These are phyloP conservation scores for Lordiphosa clarofinis DNA, from an alignment of 1,140 invertebrate species.

Conservation along the genomic window DNA sequence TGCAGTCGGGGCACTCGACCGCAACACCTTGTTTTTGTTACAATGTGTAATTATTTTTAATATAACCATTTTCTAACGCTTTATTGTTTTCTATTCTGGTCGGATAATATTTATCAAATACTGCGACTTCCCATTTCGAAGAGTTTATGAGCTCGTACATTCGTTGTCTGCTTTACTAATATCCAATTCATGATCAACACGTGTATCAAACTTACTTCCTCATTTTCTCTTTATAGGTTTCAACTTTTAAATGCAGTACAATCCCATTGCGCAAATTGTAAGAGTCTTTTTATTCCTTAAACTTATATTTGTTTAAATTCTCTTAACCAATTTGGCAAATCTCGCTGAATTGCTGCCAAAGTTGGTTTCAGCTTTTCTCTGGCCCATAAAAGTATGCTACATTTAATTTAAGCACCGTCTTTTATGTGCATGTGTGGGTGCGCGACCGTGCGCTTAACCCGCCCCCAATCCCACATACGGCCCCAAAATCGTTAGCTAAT, in stretches of 20 bases:
- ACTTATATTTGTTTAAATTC: background rate
- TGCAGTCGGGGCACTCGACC: too few species aligned
- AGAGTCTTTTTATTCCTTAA: background rate
- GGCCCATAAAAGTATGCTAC: slow-evolving; percentile 65
- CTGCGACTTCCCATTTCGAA: too few species aligned
- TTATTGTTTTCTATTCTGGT: too few species aligned
- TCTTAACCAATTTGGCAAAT: slow-evolving; percentile 21
- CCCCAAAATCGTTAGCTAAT: slow-evolving; percentile 8
- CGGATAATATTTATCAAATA: too few species aligned
- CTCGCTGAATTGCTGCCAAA: slow-evolving; percentile 19
- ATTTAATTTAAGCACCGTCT: slow-evolving; percentile 47
- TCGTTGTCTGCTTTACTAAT: too few species aligned
- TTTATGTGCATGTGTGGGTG: slow-evolving; percentile 56
- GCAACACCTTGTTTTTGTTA: too few species aligned
- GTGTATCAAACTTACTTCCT: background rate
- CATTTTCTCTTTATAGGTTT: slow-evolving; percentile 2
- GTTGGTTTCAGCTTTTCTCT: slow-evolving; percentile 24
- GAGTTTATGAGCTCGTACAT: too few species aligned
- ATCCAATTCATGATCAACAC: too few species aligned
- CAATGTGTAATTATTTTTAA: too few species aligned
- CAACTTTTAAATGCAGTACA: too few species aligned
- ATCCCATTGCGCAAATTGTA: too few species aligned
- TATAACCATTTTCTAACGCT: too few species aligned
- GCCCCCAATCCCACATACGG: background rate
- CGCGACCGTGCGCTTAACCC: slow-evolving; percentile 59